A percentile compares a stretch with the other conserved stretches of the same genome.
Evolutionary conservation across 2,797 vertebrate genomes (phyloP).

Genomic region (Scolopax bukidnonensis): DNA sequence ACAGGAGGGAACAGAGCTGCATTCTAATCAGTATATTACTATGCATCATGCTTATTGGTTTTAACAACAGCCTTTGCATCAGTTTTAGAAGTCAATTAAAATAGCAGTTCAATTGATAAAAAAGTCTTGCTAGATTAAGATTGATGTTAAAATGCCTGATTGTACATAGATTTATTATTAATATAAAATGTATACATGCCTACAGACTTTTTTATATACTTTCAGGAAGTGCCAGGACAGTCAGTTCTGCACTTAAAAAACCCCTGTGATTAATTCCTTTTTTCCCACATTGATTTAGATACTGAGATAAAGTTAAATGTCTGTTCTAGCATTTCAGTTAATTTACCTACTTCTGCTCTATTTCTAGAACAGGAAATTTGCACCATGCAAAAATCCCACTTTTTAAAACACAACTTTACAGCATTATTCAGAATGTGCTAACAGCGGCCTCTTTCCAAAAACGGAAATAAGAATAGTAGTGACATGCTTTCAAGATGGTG

Average conservation of each 20-base stretch:
- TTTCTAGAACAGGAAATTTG: not conserved
- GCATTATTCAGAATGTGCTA: not conserved
- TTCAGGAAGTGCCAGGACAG: not conserved
- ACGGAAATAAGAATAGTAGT: not conserved
- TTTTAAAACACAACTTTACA: not conserved
- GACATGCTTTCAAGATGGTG: not conserved
- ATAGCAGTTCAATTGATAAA: conserved; percentile 63
- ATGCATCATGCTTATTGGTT: conserved; percentile 49
- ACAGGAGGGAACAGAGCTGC: conserved; percentile 26
- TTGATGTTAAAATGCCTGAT: conserved; percentile 61
- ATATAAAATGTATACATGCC: conserved; percentile 46
- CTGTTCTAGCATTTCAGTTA: conserved; percentile 1
- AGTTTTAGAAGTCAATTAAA: conserved; percentile 72
- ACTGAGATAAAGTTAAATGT: not conserved
- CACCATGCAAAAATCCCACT: not conserved
- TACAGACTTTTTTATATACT: conserved; percentile 21
- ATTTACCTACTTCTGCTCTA: conserved; percentile 5
- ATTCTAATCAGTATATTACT: conserved; percentile 61
- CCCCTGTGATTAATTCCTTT: conserved; percentile 34
- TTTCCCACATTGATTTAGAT: conserved; percentile 21
- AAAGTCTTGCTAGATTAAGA: conserved; percentile 64
- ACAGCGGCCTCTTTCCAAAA: not conserved
- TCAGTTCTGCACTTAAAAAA: conserved; percentile 21
- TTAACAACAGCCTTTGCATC: conserved; percentile 62
- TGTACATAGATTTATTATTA: conserved; percentile 64